Conservation (phyloP, 2,113 vertebrate species). For the Hiodon tergisus region DNA sequence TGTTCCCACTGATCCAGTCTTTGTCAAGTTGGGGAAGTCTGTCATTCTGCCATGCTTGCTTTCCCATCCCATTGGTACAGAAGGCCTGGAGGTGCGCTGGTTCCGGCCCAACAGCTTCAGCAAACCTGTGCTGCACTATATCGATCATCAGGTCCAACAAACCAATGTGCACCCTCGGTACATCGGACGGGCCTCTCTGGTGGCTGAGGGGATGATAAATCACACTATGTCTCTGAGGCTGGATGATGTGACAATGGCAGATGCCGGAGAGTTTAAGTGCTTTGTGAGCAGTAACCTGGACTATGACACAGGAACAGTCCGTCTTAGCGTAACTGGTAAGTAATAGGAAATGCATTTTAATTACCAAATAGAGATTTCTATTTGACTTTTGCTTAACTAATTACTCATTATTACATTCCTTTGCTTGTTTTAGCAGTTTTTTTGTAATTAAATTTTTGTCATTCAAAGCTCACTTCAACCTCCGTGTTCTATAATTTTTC, state of each 20-base stretch:
- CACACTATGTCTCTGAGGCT: conserved; percentile 43
- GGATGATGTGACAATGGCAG: conserved; percentile 29
- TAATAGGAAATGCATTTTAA: background rate
- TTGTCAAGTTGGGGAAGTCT: background rate
- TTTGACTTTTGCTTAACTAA: background rate
- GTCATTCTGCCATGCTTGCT: conserved; percentile 51
- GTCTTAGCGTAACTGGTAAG: conserved; percentile 48
- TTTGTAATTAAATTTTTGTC: too few relatives aligned
- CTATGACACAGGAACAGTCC: background rate
- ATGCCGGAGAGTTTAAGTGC: conserved; percentile 43
- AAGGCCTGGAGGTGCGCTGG: conserved; percentile 49
- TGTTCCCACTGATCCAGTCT: background rate
- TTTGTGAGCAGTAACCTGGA: conserved; percentile 40
- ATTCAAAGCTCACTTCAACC: too few relatives aligned
- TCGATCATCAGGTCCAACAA: background rate
- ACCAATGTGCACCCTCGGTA: background rate
- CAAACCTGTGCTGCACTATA: conserved; percentile 24
- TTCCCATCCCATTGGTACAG: conserved; percentile 35
- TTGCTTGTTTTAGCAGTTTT: background rate
- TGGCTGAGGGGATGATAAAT: conserved; percentile 18
- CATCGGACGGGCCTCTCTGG: conserved; percentile 37
- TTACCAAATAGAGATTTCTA: background rate
- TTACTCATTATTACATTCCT: background rate
- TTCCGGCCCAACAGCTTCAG: background rate
- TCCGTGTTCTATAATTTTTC: too few relatives aligned